phyloP scores from a whole-genome alignment of 2,888 invertebrate species.

The Molorchus minor region DNA sequence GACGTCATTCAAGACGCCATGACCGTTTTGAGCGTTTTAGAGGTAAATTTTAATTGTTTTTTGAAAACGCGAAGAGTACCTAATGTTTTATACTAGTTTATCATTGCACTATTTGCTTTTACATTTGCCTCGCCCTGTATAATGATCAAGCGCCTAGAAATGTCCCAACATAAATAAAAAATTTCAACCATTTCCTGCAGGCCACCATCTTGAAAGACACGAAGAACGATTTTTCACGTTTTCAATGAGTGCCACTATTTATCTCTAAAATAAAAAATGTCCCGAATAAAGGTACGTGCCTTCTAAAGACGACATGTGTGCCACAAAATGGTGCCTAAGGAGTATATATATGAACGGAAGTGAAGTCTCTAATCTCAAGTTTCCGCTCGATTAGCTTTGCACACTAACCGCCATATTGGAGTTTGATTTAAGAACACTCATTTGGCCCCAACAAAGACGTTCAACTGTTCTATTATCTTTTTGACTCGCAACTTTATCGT shows the following conservation, averaged over 20 bases:
- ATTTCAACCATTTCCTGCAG: too few species aligned
- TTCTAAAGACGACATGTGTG: constrained; percentile 32
- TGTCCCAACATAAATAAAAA: too few species aligned
- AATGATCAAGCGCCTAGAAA: too few species aligned
- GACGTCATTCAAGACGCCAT: too few species aligned
- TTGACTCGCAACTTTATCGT: constrained; percentile 59
- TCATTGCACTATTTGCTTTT: too few species aligned
- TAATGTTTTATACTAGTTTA: too few species aligned
- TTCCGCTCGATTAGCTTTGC: constrained; percentile 63
- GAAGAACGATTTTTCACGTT: constrained; percentile 34
- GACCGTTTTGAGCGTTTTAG: too few species aligned
- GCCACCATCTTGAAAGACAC: constrained; percentile 19
- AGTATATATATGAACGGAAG: constrained; percentile 38
- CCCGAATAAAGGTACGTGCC: constrained; percentile 30
- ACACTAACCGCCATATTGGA: constrained; percentile 64
- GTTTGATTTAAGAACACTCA: constrained; percentile 65
- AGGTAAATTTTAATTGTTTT: too few species aligned
- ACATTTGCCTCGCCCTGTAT: too few species aligned
- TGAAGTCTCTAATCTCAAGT: constrained; percentile 61
- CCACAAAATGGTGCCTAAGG: constrained; percentile 28
- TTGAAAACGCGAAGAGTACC: too few species aligned
- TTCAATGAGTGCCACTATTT: constrained; percentile 35
- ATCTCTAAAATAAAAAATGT: constrained; percentile 32
- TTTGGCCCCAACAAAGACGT: constrained; percentile 62
- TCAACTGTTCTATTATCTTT: constrained; percentile 62